These are phyloP conservation scores for Stenodera caucasica DNA, from an alignment of 2,888 invertebrate genomes.

Conservation along the genomic window DNA sequence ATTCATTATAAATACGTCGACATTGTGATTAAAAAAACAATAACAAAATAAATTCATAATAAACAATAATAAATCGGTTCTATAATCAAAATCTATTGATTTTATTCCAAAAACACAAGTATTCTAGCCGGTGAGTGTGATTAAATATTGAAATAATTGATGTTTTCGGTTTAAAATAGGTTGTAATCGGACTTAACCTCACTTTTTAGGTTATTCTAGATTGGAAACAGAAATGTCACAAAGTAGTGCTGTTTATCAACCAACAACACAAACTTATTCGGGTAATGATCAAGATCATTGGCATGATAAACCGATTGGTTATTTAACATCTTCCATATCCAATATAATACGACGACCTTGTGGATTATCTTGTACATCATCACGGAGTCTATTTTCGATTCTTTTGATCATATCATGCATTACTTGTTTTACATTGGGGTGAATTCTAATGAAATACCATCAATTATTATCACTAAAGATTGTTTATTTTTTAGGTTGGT, in stretches of 20 bases:
- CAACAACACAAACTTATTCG: constrained; percentile 73
- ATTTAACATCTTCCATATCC: constrained; percentile 57
- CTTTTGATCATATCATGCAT: constrained; percentile 50
- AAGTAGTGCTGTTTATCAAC: constrained; percentile 73
- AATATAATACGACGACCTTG: constrained; percentile 62
- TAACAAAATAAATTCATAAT: too few relatives aligned
- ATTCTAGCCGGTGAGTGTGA: too few relatives aligned
- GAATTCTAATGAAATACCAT: constrained; percentile 24
- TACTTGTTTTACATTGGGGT: constrained; percentile 49
- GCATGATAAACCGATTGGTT: constrained; percentile 53
- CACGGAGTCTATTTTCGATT: constrained; percentile 47
- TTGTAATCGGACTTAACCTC: constrained; percentile 4
- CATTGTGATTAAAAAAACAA: too few relatives aligned
- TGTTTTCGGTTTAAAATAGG: too few relatives aligned
- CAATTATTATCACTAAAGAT: constrained; percentile 26
- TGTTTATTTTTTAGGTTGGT: constrained; percentile 59
- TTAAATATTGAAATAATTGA: too few relatives aligned
- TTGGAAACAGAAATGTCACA: constrained; percentile 61
- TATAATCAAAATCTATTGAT: too few relatives aligned
- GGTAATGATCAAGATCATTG: constrained; percentile 50
- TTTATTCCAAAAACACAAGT: too few relatives aligned
- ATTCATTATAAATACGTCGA: too few relatives aligned
- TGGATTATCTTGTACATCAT: constrained; percentile 56
- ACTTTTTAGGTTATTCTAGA: neutral
- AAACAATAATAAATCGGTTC: too few relatives aligned